phyloP scores from a whole-genome alignment of 2,113 vertebrate genomes.

The Coracopsis vasa region DNA sequence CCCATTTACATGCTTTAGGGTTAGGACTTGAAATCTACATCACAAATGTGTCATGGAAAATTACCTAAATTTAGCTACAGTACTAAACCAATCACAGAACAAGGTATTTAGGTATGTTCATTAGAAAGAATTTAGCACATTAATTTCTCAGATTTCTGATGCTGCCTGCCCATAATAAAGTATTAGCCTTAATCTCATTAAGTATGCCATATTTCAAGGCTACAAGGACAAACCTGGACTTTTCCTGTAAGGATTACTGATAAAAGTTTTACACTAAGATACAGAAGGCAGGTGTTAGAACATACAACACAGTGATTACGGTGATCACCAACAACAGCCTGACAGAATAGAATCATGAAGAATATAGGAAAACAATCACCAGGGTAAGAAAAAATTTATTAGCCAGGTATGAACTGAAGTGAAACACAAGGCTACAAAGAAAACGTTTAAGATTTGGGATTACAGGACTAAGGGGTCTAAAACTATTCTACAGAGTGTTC shows the following conservation, averaged over 20 bases:
- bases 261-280: background rate
- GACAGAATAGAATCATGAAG: background rate
- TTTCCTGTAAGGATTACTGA: background rate
- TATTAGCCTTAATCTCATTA: background rate
- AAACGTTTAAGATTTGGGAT: background rate
- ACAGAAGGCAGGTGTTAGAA: background rate
- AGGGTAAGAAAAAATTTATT: background rate
- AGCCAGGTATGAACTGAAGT: background rate
- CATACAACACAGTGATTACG: background rate
- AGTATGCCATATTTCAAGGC: background rate
- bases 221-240: background rate
- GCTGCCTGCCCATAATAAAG: background rate
- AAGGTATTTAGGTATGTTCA: background rate
- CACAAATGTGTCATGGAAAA: background rate
- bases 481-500: background rate
- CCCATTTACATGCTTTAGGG: background rate
- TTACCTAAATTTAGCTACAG: background rate
- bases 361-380: background rate
- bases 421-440: background rate
- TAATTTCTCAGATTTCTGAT: background rate
- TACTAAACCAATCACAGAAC: background rate
- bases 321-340: background rate
- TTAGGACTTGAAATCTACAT: background rate
- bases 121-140: background rate
- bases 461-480: background rate